phyloP scores from a whole-genome alignment of 37 sponge, comb jelly and placozoan genomes.

The Lycopodina hypogea region DNA sequence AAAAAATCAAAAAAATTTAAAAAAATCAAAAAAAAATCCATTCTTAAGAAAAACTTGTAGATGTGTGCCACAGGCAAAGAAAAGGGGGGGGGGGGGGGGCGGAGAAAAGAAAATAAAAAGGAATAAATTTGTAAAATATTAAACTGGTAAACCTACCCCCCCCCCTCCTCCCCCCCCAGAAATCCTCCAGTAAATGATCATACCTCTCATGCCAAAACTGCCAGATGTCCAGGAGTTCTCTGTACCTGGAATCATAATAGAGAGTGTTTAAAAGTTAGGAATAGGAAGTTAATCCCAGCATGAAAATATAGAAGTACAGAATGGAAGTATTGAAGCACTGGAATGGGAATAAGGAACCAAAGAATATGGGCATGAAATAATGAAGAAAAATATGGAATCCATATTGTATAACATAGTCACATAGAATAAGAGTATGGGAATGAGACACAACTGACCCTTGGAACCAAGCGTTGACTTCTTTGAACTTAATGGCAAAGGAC shows the following conservation, averaged over 20 bases:
- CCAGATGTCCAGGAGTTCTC: constrained; percentile 79
- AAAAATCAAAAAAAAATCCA: no score
- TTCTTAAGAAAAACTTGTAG: no score
- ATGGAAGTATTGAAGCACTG: background rate
- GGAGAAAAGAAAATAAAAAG: no score
- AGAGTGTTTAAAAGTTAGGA: no score
- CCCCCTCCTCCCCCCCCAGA: no score
- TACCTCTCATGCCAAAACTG: constrained; percentile 84
- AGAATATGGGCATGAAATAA: background rate
- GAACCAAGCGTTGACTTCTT: constrained; percentile 59
- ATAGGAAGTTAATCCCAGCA: background rate
- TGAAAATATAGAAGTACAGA: no score
- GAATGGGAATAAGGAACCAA: background rate
- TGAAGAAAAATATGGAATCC: background rate
- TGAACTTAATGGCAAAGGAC: constrained; percentile 20
- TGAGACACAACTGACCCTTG: constrained; percentile 47
- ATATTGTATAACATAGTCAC: background rate
- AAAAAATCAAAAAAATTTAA: no score
- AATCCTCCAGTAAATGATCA: no score
- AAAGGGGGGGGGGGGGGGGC: no score
- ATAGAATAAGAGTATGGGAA: background rate
- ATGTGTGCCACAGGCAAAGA: no score
- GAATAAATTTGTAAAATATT: no score
- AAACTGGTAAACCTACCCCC: no score
- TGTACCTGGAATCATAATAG: constrained; percentile 45